These are phyloP conservation scores for Trematomus loennbergii DNA, from an alignment of 2,113 vertebrate species.

Conservation along the genomic window DNA sequence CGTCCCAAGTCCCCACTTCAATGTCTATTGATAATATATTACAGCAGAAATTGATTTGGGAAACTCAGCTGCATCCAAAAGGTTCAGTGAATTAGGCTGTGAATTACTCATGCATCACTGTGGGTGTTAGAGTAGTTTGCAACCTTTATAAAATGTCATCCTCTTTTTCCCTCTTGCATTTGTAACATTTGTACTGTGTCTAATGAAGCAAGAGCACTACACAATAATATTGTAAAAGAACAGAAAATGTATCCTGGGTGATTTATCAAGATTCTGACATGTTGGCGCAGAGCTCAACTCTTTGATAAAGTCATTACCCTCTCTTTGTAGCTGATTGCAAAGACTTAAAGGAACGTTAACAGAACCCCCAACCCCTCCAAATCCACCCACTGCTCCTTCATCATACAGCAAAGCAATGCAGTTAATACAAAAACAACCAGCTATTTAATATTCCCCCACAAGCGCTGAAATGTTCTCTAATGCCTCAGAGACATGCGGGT, in stretches of 20 bases:
- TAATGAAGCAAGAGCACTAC: constrained; percentile 57
- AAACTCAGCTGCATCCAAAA: constrained; percentile 32
- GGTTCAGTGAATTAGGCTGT: constrained; percentile 25
- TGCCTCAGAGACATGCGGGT: constrained; percentile 73
- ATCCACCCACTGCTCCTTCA: constrained; percentile 54
- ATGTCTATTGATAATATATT: constrained; percentile 54
- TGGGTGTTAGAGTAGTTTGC: constrained; percentile 30
- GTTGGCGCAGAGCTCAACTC: constrained; percentile 46
- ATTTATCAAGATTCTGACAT: constrained; percentile 70
- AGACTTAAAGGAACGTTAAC: constrained; percentile 56
- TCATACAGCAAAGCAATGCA: constrained; percentile 58
- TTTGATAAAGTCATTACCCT: constrained; percentile 69
- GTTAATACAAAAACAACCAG: constrained; percentile 72
- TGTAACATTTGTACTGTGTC: constrained; percentile 51
- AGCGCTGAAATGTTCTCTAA: constrained; percentile 64
- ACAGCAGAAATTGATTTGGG: constrained; percentile 26
- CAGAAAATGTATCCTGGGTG: constrained; percentile 51
- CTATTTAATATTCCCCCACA: constrained; percentile 70
- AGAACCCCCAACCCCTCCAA: constrained; percentile 29
- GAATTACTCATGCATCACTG: constrained; percentile 26
- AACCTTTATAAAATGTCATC: constrained; percentile 61
- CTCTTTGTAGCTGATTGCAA: constrained; percentile 54
- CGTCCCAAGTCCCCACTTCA: constrained; percentile 6
- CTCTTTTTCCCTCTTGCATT: constrained; percentile 39
- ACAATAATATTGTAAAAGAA: constrained; percentile 12